Percentiles rank a stretch among this genome's conserved stretches.
Evolutionary conservation across 2,113 vertebrate species (phyloP).

Genomic region (Macheiramphus alcinus): DNA sequence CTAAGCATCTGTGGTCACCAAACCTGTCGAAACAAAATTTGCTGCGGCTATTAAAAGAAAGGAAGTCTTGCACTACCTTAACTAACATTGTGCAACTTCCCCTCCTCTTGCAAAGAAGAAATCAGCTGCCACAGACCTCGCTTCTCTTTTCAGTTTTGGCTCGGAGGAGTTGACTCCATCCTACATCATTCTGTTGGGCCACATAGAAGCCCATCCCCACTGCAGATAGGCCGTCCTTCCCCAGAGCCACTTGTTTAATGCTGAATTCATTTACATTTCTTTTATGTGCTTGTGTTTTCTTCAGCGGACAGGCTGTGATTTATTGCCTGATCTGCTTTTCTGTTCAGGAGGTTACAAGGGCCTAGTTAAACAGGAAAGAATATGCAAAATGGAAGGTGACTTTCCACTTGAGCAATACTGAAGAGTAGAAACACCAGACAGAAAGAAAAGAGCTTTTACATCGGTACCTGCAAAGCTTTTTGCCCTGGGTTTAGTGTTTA

Average conservation of each 20-base stretch:
- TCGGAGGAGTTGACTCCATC: not conserved
- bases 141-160: not conserved
- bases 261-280: not conserved
- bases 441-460: not conserved
- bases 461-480: not conserved
- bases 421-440: not conserved
- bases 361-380: not conserved
- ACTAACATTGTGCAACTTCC: not conserved
- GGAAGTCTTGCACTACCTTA: not conserved
- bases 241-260: not conserved
- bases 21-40: not conserved
- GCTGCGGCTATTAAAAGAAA: not conserved
- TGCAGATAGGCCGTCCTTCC: not conserved
- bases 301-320: not conserved
- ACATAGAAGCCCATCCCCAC: not conserved
- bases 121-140: not conserved
- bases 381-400: not conserved
- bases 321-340: not conserved
- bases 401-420: not conserved
- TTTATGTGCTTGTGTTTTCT: not conserved
- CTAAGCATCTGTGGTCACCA: not conserved
- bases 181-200: not conserved
- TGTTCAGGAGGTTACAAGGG: not conserved
- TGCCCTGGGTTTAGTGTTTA: not conserved
- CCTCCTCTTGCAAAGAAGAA: not conserved